Percentiles rank a stretch among this genome's conserved stretches.
Conservation (phyloP, 2,888 invertebrate species). For the Microdon myrmicae region DNA sequence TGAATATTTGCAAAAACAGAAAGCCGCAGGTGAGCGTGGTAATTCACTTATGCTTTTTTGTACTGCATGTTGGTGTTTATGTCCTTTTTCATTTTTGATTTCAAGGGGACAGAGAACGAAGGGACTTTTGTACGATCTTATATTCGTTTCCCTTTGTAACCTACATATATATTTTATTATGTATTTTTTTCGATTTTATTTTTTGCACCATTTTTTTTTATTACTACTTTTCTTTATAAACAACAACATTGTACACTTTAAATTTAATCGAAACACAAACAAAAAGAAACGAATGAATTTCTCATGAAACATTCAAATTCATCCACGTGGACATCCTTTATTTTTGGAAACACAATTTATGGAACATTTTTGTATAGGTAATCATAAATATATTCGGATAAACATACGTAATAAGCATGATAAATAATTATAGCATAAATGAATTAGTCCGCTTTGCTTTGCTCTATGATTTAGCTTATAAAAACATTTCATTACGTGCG, state of each 20-base stretch:
- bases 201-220: conserved; percentile 27
- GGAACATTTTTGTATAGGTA: conserved; percentile 48
- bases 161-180: conserved; percentile 27
- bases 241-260: conserved; percentile 22
- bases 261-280: too few species aligned
- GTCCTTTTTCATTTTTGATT: conserved; percentile 17
- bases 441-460: too few species aligned
- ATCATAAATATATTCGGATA: too few species aligned
- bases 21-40: conserved; percentile 41
- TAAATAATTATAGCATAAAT: too few species aligned
- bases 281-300: conserved; percentile 31
- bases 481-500: too few species aligned
- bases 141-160: too few species aligned
- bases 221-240: conserved; percentile 21
- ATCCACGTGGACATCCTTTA: conserved; percentile 49
- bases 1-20: conserved; percentile 23
- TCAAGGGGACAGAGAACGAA: too few species aligned
- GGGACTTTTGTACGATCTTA: too few species aligned
- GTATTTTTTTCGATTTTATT: conserved; percentile 23
- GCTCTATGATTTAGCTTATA: too few species aligned
- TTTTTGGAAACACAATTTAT: conserved; percentile 47
- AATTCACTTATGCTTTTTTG: conserved; percentile 8
- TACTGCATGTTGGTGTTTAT: neutral
- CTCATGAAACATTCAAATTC: conserved; percentile 37
- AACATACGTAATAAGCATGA: too few species aligned